Percentiles rank a stretch among this genome's conserved stretches.
Conservation (phyloP, 2,888 invertebrate genomes). For the Scotopteryx bipunctaria region DNA sequence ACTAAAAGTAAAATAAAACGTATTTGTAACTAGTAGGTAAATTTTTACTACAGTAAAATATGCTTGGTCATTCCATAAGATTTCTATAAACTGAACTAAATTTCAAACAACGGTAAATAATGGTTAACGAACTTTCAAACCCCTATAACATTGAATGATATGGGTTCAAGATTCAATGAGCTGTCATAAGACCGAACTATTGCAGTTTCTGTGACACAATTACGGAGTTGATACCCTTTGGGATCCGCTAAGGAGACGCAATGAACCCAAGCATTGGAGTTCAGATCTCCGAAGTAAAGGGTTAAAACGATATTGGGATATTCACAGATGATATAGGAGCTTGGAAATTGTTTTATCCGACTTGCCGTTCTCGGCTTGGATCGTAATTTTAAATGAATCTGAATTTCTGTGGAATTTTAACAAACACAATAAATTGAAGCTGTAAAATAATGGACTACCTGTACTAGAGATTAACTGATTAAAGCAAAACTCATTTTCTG, state of each 20-base stretch:
- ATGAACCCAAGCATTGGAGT: constrained; percentile 21
- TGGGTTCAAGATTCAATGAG: constrained; percentile 27
- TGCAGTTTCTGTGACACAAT: constrained; percentile 24
- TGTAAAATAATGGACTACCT: no score
- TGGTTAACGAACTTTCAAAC: constrained; percentile 7
- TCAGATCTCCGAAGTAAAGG: constrained; percentile 12
- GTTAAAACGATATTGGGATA: constrained; percentile 18
- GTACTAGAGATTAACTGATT: no score
- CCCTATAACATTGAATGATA: constrained; percentile 23
- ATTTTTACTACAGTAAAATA: neutral
- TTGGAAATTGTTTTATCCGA: constrained; percentile 5
- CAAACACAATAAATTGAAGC: no score
- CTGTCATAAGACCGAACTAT: constrained; percentile 22
- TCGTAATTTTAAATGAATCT: neutral
- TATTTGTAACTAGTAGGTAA: no score
- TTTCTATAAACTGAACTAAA: neutral
- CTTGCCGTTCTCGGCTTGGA: neutral
- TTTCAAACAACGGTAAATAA: neutral
- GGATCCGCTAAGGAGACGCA: constrained; percentile 19
- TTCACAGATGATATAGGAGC: constrained; percentile 10
- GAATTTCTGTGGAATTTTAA: no score
- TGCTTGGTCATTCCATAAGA: neutral
- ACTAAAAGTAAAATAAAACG: no score
- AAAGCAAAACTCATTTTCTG: no score
- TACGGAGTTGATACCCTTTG: constrained; percentile 22